Evolutionary conservation across 2,113 vertebrate genomes (phyloP), one percentile per base, ranked within the genome.

Genomic region (Oreotragus oreotragus): DNA sequence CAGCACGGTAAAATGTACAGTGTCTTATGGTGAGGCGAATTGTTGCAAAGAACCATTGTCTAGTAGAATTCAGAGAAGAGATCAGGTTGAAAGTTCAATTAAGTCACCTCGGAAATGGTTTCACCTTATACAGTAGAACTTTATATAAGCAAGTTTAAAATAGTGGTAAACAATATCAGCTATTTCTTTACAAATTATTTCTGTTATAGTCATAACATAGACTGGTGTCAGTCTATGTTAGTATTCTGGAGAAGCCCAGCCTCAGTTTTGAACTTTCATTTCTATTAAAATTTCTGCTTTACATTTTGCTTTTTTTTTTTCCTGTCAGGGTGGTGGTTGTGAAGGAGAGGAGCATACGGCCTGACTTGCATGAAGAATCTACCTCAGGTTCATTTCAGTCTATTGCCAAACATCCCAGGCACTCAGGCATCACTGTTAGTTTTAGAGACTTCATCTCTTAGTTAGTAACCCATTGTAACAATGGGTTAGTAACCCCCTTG

Each of bases 81-180:
- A 91, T n/a, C 21, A 80, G 23, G 49, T 58, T 55, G 53, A 55
- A 55, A 27, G 53, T 79, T 93, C 21, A 88, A 19, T 79, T 51
- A 93, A 43, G 89, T 97, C 62, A 90, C 27, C 73, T 90, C 70
- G 64, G 53, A 93, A 94, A 84, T 53, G 21, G n/a, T 80, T 86
- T 94, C 51, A 73, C 84, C 90, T 96, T 91, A 33, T 88, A 51
- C 89, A 89, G 43, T 84, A 60, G 39, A 60, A 45, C 81, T 73
- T 95, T 96, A 66, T 28, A 81, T 96, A 86, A 96, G 57, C 45
- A 47, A 62, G 30, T 81, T 93, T 87, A 79, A 89, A 94, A 51
- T 39, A 79, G 25, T 73, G 87, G 60, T 89, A 76, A 89, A 83
- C 30, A 84, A 91, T 66, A 33, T 49, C 51, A 91, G 9, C 60